Percentiles rank a stretch among this genome's conserved stretches.
phyloP scores from a whole-genome alignment of 2,797 vertebrate species.

The Microctenopoma stevenorrisi region DNA sequence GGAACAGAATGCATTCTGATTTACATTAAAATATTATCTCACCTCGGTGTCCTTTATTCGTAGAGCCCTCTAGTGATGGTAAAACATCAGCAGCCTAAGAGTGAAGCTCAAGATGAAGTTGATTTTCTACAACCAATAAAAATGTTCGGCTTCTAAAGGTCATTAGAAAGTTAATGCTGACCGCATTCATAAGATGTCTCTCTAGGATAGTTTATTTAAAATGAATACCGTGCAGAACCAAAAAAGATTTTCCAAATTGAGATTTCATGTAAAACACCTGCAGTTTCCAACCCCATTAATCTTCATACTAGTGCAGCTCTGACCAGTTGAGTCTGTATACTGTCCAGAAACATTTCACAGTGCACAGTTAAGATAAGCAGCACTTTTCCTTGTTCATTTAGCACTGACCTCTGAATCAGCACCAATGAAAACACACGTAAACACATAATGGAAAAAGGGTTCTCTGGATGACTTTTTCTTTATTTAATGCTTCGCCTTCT shows the following conservation, averaged over 20 bases:
- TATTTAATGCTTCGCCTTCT: conserved; percentile 19
- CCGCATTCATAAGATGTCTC: too few relatives aligned
- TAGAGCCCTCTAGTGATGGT: background rate
- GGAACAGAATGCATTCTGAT: background rate
- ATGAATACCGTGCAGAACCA: too few relatives aligned
- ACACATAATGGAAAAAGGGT: conserved; percentile 29
- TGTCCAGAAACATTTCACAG: conserved; percentile 26
- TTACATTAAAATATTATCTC: conserved; percentile 3
- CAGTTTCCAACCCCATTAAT: too few relatives aligned
- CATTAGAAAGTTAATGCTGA: too few relatives aligned
- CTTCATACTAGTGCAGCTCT: too few relatives aligned
- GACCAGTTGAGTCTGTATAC: too few relatives aligned
- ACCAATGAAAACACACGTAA: conserved; percentile 22
- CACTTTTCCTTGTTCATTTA: conserved; percentile 45
- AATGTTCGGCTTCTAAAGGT: background rate
- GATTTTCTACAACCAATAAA: background rate
- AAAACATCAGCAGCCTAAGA: background rate
- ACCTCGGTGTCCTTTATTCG: conserved; percentile 5
- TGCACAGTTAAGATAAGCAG: conserved; percentile 8
- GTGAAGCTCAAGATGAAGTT: background rate
- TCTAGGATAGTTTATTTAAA: too few relatives aligned
- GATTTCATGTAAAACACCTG: too few relatives aligned
- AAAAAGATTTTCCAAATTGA: too few relatives aligned
- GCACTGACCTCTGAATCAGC: conserved; percentile 61
- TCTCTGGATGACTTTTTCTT: conserved; percentile 30